Conservation (phyloP, 1,140 invertebrate species). For the Atta cephalotes region DNA sequence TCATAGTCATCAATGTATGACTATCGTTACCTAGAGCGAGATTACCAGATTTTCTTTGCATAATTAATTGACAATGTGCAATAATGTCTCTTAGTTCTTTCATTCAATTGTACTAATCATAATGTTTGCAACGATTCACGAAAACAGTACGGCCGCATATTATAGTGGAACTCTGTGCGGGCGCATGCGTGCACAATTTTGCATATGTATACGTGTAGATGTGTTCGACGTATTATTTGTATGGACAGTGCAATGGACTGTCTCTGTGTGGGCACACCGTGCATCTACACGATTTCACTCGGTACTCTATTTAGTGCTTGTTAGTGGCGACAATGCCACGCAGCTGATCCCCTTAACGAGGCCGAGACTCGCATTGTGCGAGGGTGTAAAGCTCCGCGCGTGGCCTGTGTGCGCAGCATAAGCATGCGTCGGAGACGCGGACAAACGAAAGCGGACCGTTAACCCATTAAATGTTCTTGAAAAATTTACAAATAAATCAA, state of each 20-base stretch:
- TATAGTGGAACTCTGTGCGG: not conserved
- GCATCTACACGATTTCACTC: constrained; percentile 76
- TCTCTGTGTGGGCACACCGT: constrained; percentile 58
- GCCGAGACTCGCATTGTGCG: constrained; percentile 74
- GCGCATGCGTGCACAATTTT: not conserved
- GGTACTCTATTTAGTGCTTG: constrained; percentile 84
- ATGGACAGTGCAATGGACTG: constrained; percentile 51
- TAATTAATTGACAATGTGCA: constrained; percentile 16
- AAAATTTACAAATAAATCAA: constrained; percentile 50
- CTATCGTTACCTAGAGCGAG: constrained; percentile 9
- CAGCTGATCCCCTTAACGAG: constrained; percentile 85
- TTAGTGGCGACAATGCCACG: constrained; percentile 82
- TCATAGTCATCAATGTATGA: constrained; percentile 13
- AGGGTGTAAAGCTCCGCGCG: constrained; percentile 78
- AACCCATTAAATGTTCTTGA: constrained; percentile 47
- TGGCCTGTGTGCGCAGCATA: constrained; percentile 58
- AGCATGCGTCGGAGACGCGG: constrained; percentile 47
- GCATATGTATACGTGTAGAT: not conserved
- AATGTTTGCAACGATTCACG: not conserved
- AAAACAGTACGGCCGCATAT: not conserved
- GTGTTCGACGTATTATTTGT: constrained; percentile 53
- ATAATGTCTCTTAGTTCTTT: not conserved
- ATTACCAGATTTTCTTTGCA: not conserved
- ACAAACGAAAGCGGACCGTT: constrained; percentile 44
- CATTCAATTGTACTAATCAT: constrained; percentile 45